phyloP scores from a whole-genome alignment of 2,113 vertebrate genomes.

The Lipophrys pholis region DNA sequence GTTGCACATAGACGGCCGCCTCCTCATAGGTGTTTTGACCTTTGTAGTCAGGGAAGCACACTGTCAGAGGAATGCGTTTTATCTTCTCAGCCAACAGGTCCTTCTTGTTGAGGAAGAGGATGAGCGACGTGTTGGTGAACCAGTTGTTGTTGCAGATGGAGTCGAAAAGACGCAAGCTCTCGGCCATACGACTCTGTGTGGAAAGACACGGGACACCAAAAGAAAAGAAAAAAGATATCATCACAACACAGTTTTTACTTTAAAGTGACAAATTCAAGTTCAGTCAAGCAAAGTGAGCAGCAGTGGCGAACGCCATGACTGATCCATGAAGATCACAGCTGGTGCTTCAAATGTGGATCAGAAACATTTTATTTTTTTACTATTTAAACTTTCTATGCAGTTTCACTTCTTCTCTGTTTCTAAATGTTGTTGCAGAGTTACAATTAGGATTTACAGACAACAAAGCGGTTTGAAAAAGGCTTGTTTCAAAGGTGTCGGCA shows the following conservation, averaged over 20 bases:
- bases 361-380: too few relatives aligned
- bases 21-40: conserved; percentile 99
- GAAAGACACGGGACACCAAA: conserved; percentile 4
- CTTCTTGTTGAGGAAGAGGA: conserved; percentile 99
- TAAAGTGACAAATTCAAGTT: too few relatives aligned
- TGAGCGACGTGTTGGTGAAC: conserved; percentile 99
- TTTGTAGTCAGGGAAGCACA: conserved; percentile 98
- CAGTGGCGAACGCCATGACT: too few relatives aligned
- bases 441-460: too few relatives aligned
- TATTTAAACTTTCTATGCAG: too few relatives aligned
- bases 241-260: not conserved
- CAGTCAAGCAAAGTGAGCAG: too few relatives aligned
- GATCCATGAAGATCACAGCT: too few relatives aligned
- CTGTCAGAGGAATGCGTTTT: conserved; percentile 94
- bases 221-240: not conserved
- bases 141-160: conserved; percentile 99
- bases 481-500: too few relatives aligned
- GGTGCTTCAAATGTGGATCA: too few relatives aligned
- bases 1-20: conserved; percentile 97
- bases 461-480: too few relatives aligned
- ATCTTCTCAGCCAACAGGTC: conserved; percentile 99
- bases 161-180: conserved; percentile 98
- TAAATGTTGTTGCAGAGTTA: too few relatives aligned
- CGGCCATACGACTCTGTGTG: conserved; percentile 96
- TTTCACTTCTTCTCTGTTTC: too few relatives aligned